Evolutionary conservation across 2,797 vertebrate genomes (phyloP).

Genomic region (Argentina silus): DNA sequence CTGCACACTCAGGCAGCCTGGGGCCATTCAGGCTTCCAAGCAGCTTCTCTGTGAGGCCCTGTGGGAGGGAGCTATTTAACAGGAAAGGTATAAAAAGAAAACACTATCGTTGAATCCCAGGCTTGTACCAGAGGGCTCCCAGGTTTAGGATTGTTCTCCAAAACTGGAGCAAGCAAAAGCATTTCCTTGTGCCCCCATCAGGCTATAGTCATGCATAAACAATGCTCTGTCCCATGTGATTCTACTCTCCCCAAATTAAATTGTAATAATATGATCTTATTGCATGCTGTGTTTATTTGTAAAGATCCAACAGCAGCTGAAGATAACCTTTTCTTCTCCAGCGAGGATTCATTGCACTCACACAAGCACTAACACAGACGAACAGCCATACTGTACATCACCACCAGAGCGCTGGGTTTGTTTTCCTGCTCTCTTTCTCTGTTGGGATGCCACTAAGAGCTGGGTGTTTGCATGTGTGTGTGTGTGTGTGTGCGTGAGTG

Average conservation of each 20-base stretch:
- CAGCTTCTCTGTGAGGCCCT: constrained; percentile 26
- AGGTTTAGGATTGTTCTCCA: constrained; percentile 23
- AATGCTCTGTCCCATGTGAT: constrained; percentile 24
- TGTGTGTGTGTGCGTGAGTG: neutral
- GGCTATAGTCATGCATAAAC: constrained; percentile 42
- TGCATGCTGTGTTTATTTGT: constrained; percentile 52
- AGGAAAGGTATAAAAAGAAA: constrained; percentile 46
- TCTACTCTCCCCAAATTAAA: constrained; percentile 36
- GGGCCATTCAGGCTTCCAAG: constrained; percentile 33
- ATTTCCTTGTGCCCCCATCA: constrained; percentile 18
- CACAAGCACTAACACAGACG: constrained; percentile 15
- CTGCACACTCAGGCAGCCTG: constrained; percentile 46
- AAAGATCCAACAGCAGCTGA: constrained; percentile 36
- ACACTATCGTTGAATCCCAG: constrained; percentile 29
- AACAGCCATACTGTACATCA: constrained; percentile 1
- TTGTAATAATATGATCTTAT: constrained; percentile 22
- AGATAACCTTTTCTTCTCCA: constrained; percentile 38
- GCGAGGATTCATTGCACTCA: constrained; percentile 12
- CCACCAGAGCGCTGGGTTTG: constrained; percentile 22
- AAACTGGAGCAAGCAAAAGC: constrained; percentile 37
- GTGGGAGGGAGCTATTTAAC: constrained; percentile 29
- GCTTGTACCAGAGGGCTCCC: constrained; percentile 25
- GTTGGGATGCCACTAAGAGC: constrained; percentile 11
- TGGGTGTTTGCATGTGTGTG: constrained; percentile 13
- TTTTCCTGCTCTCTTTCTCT: constrained; percentile 10